Evolutionary conservation across 2,888 invertebrate species (phyloP).

Genomic region (Cryptus armator): DNA sequence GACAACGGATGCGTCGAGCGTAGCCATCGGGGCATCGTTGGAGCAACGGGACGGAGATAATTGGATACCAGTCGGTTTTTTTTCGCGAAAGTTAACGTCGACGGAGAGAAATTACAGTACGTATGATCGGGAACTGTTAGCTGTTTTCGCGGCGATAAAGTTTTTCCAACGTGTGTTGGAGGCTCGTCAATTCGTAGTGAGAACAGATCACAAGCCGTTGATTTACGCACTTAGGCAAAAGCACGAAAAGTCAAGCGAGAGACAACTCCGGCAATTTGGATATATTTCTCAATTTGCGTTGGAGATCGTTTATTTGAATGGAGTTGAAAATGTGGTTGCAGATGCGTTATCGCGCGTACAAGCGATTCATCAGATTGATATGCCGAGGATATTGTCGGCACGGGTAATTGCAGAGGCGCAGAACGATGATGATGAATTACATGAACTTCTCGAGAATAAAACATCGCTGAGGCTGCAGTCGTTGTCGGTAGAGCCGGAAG

Average conservation of each 20-base stretch:
- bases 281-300: background rate
- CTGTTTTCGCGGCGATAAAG: slow-evolving; percentile 61
- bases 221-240: slow-evolving; percentile 55
- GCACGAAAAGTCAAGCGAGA: slow-evolving; percentile 32
- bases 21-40: slow-evolving; percentile 50
- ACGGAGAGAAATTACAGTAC: slow-evolving; percentile 69
- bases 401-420: slow-evolving; percentile 14
- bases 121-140: slow-evolving; percentile 52
- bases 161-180: slow-evolving; percentile 60
- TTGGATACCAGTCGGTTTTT: slow-evolving; percentile 53
- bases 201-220: slow-evolving; percentile 66
- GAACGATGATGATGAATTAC: slow-evolving; percentile 31
- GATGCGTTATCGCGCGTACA: background rate
- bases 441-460: background rate
- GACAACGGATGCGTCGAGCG: slow-evolving; percentile 61
- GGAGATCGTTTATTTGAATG: background rate
- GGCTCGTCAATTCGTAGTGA: slow-evolving; percentile 47
- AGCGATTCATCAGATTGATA: slow-evolving; percentile 6
- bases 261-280: background rate
- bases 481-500: slow-evolving; percentile 5
- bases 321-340: background rate
- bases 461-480: background rate
- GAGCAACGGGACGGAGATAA: slow-evolving; percentile 34
- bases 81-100: slow-evolving; percentile 53
- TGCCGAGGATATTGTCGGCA: slow-evolving; percentile 20